phyloP scores from a whole-genome alignment of 2,797 vertebrate genomes.

The Schizopygopsis malacanthus region DNA sequence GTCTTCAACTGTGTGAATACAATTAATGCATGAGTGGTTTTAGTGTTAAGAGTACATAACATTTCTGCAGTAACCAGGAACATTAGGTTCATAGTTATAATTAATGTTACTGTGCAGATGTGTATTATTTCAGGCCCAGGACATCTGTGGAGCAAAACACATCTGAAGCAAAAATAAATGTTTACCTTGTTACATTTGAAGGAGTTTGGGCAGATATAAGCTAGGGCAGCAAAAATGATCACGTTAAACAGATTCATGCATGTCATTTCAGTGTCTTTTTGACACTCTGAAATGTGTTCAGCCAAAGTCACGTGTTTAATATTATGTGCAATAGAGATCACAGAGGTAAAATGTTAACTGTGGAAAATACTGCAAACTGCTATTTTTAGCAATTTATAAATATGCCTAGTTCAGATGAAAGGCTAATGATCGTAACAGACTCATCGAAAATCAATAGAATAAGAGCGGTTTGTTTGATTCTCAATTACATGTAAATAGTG shows the following conservation, averaged over 20 bases:
- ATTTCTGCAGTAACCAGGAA: not conserved
- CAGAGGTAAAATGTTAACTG: not conserved
- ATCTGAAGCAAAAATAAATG: not conserved
- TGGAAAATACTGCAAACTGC: constrained; percentile 17
- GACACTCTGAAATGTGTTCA: not conserved
- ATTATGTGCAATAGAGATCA: constrained; percentile 24
- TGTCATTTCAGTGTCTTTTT: not conserved
- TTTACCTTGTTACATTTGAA: not conserved
- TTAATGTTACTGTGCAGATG: not conserved
- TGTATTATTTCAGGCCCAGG: not conserved
- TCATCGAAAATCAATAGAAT: not conserved
- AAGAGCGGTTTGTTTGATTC: constrained; percentile 20
- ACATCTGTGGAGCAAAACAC: not conserved
- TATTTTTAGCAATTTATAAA: not conserved
- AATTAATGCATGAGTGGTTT: not conserved
- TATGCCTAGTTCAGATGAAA: not conserved
- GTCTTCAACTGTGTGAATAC: not conserved
- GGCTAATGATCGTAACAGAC: not conserved
- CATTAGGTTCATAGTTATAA: not conserved
- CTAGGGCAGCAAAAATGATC: not conserved
- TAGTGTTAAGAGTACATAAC: not conserved
- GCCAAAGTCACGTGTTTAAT: constrained; percentile 18
- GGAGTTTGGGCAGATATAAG: not conserved
- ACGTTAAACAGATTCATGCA: constrained; percentile 1
- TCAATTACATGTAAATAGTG: constrained; percentile 30